Evolutionary conservation across 2,888 invertebrate genomes (phyloP), one percentile per base, ranked within the genome.

Genomic region (Macaria liturata): DNA sequence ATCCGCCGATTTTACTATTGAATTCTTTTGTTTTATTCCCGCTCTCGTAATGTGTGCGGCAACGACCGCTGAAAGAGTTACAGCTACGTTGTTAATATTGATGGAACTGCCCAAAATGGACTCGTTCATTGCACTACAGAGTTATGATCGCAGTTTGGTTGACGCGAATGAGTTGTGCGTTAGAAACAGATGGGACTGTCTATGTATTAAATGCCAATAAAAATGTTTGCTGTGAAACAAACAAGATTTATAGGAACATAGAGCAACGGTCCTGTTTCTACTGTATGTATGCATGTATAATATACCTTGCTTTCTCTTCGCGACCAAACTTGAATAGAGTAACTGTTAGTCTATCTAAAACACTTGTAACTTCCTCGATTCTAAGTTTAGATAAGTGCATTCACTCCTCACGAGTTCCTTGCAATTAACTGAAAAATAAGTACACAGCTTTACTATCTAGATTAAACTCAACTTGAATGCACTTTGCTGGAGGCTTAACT

Each of bases 1-100:
- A 79, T 77, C 72, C 78, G 68, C 78, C 82, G 83, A 82, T 86
- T 86, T 82, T 80, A 80, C 75, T 80, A 83, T 81, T 83, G 77
- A 81, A 84, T 76, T 74, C 78, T 78, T 82, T 81, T 76, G 72
- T 80, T 82, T 79, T 78, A 73, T 81, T 71, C 74, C 67, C 31
- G 31, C 68, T 68, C 64, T 70, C 51, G 75, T 72, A 71, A 70
- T 64, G 65, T 71, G 49, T 39, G 43, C 37, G 49, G 37, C 9
- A 40, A 52, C 40, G 46, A 44, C 49, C 42, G 43, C 46, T 48
- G 49, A 42, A 59, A 52, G 55, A 60, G 52, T 60, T 56, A 55
- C 55, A 49, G 49, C 34, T 39, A 31, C 40, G 46, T 49, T 52
- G 52, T 56, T 49, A 60, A 52, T 60, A 60, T 49, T 60, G 55